A percentile compares a stretch with the other conserved stretches of the same genome.
These are phyloP conservation scores for Amblyteles armatorius DNA, from an alignment of 2,888 invertebrate species.

Conservation along the genomic window DNA sequence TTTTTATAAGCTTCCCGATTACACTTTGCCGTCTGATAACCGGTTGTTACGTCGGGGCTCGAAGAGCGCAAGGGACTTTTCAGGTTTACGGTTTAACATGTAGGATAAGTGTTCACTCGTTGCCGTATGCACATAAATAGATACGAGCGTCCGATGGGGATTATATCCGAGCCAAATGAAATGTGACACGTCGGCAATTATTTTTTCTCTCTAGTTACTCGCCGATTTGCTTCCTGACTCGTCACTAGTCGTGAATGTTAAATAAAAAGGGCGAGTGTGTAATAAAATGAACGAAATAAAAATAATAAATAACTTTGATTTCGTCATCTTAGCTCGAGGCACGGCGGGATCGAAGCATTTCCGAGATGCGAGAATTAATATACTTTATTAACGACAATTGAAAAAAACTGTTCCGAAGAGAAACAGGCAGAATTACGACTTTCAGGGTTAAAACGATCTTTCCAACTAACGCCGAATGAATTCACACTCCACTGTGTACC, in stretches of 20 bases:
- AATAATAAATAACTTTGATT: neutral
- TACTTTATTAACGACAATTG: conserved; percentile 10
- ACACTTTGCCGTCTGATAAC: conserved; percentile 45
- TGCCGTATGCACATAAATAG: neutral
- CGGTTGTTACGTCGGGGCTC: conserved; percentile 53
- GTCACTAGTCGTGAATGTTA: neutral
- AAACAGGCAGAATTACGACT: conserved; percentile 37
- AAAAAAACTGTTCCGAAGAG: conserved; percentile 36
- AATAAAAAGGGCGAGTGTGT: neutral
- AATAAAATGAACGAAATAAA: conserved; percentile 1
- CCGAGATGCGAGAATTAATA: neutral
- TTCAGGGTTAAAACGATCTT: conserved; percentile 60
- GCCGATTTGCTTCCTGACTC: conserved; percentile 30
- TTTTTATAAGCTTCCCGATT: neutral
- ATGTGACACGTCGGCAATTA: conserved; percentile 2
- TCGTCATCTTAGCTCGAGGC: neutral
- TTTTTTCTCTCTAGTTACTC: conserved; percentile 3
- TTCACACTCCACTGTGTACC: conserved; percentile 22
- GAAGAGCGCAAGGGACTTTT: conserved; percentile 21
- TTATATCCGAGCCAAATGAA: conserved; percentile 40
- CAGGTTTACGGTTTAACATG: conserved; percentile 49
- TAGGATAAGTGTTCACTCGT: conserved; percentile 38
- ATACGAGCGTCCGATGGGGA: conserved; percentile 15
- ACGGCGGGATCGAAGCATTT: neutral
- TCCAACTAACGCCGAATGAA: conserved; percentile 58